phyloP scores from a whole-genome alignment of 2,113 vertebrate genomes.

The Phyllopteryx taeniolatus region DNA sequence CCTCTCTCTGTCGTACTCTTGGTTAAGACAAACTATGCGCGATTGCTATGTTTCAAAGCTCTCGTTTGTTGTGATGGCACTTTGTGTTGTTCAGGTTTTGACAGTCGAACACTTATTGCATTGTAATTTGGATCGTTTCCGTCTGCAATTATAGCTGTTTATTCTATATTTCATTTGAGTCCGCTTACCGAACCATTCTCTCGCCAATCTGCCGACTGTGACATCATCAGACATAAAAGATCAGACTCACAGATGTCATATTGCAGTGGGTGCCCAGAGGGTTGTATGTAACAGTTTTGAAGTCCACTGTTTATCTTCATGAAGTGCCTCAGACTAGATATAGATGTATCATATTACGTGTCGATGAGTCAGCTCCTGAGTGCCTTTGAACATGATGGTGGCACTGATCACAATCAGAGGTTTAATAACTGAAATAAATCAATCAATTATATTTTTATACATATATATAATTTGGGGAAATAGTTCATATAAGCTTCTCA shows the following conservation, averaged over 20 bases:
- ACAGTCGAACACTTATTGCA: neutral
- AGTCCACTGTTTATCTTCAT: neutral
- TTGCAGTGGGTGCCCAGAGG: neutral
- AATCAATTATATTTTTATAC: neutral
- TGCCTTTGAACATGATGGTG: conserved; percentile 9
- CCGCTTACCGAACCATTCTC: neutral
- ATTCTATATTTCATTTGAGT: neutral
- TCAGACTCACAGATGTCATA: neutral
- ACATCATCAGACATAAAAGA: neutral
- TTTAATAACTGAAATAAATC: conserved; percentile 9
- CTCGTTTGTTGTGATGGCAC: neutral
- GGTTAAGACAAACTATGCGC: neutral
- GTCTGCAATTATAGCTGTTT: neutral
- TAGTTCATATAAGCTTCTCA: neutral
- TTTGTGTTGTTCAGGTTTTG: neutral
- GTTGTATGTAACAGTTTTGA: neutral
- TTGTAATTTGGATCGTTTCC: neutral
- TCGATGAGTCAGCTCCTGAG: conserved; percentile 2
- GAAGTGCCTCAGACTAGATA: neutral
- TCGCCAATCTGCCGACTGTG: neutral
- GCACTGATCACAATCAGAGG: conserved; percentile 7
- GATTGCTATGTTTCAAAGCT: neutral
- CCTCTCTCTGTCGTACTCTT: neutral
- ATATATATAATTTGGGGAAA: too few species aligned
- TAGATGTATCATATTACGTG: neutral